Evolutionary conservation across 2,113 vertebrate species (phyloP).

Genomic region (Trinectes maculatus): DNA sequence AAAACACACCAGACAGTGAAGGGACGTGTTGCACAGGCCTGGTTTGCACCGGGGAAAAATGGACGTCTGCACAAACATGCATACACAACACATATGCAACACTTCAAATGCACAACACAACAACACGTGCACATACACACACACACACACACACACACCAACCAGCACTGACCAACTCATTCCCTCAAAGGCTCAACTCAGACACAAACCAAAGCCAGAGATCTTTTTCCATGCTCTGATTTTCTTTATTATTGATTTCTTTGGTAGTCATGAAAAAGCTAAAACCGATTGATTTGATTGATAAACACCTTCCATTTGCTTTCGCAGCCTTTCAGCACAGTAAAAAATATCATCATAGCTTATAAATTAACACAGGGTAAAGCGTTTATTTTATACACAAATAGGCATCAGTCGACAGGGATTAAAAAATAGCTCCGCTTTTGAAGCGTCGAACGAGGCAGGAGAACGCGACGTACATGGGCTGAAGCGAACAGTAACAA

Average conservation of each 20-base stretch:
- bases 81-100: not conserved
- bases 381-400: slow-evolving; percentile 52
- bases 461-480: slow-evolving; percentile 17
- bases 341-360: slow-evolving; percentile 55
- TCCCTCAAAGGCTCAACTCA: not conserved
- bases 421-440: slow-evolving; percentile 54
- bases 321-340: slow-evolving; percentile 43
- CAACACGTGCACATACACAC: not conserved
- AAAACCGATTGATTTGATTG: no score
- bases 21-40: not conserved
- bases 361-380: slow-evolving; percentile 51
- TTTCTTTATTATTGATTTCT: no score
- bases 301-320: slow-evolving; percentile 24
- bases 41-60: not conserved
- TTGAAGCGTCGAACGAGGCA: slow-evolving; percentile 42
- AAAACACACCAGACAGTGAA: not conserved
- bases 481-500: slow-evolving; percentile 6
- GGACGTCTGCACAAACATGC: not conserved
- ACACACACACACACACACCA: not conserved
- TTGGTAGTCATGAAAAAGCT: slow-evolving; percentile 61
- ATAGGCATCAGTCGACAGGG: slow-evolving; percentile 36
- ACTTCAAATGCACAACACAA: not conserved
- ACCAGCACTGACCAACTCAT: not conserved
- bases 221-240: slow-evolving; percentile 53
- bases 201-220: not conserved